phyloP scores from a whole-genome alignment of 2,113 vertebrate species.

The Acanthisitta chloris region DNA sequence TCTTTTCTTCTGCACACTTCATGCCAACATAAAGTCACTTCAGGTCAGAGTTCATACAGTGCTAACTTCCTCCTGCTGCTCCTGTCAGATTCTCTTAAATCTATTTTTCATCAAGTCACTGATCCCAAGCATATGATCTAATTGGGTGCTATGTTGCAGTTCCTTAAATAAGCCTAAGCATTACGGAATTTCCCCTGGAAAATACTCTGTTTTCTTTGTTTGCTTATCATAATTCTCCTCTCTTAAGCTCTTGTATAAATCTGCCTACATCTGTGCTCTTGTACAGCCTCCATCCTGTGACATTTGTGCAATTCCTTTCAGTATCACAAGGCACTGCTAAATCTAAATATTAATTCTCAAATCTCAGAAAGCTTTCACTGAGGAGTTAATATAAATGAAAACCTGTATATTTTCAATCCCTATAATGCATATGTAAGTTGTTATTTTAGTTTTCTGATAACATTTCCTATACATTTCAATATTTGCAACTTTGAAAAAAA shows the following conservation, averaged over 20 bases:
- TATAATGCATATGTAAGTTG: neutral
- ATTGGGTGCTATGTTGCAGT: neutral
- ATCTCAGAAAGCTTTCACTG: neutral
- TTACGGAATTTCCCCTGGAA: neutral
- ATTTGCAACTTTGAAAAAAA: neutral
- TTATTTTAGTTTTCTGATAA: neutral
- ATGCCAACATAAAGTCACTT: constrained; percentile 7
- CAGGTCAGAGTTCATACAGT: constrained; percentile 29
- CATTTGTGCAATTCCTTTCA: neutral
- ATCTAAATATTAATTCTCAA: neutral
- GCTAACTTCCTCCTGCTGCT: constrained; percentile 10
- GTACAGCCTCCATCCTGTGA: neutral
- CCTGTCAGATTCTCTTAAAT: constrained; percentile 28
- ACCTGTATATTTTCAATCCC: neutral
- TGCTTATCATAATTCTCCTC: neutral
- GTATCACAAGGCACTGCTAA: neutral
- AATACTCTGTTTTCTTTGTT: neutral
- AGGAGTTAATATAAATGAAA: neutral
- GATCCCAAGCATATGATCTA: neutral
- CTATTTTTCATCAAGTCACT: neutral
- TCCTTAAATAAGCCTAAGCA: neutral
- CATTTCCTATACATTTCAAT: neutral
- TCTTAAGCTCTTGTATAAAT: neutral
- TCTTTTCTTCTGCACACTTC: constrained; percentile 12
- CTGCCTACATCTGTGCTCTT: neutral